A percentile compares a stretch with the other conserved stretches of the same genome.
phyloP scores from a whole-genome alignment of 1,140 invertebrate species.

The Drosophila lowei region DNA sequence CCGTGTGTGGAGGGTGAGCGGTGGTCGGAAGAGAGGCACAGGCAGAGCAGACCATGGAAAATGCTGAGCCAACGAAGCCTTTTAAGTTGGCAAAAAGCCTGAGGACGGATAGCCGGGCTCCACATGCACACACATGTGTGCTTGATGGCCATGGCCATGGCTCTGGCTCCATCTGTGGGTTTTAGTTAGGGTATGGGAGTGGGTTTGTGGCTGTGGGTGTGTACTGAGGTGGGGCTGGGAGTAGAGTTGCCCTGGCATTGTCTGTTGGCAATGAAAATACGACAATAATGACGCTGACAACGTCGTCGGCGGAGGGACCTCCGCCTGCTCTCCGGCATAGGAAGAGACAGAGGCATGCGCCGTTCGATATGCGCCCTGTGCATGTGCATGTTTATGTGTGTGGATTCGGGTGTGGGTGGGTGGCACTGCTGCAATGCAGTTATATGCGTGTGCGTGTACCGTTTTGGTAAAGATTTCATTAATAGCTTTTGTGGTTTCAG shows the following conservation, averaged over 20 bases:
- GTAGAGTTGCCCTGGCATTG: conserved; percentile 75
- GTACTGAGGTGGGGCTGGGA: conserved; percentile 11
- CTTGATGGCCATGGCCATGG: not conserved
- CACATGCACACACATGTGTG: conserved; percentile 24
- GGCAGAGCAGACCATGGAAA: conserved; percentile 20
- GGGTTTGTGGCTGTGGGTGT: conserved; percentile 14
- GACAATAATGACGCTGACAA: conserved; percentile 54
- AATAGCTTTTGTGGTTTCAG: conserved; percentile 59
- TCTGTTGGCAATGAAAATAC: conserved; percentile 81
- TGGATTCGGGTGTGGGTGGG: conserved; percentile 6
- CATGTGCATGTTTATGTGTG: conserved; percentile 14
- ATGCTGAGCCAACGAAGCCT: conserved; percentile 67
- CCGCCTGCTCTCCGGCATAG: conserved; percentile 1
- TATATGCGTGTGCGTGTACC: conserved; percentile 42
- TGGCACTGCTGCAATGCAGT: conserved; percentile 22
- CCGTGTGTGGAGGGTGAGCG: not conserved
- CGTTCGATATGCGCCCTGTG: conserved; percentile 41
- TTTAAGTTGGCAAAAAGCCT: conserved; percentile 72
- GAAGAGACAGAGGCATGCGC: conserved; percentile 56
- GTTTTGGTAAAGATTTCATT: conserved; percentile 75
- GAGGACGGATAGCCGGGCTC: conserved; percentile 18
- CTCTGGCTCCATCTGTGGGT: conserved; percentile 34
- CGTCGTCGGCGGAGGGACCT: conserved; percentile 21
- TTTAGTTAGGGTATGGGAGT: too few species aligned
- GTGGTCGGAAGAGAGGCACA: conserved; percentile 1